Percentiles rank a stretch among this genome's conserved stretches.
phyloP scores from a whole-genome alignment of 2,797 vertebrate genomes.

The Tachyglossus aculeatus region DNA sequence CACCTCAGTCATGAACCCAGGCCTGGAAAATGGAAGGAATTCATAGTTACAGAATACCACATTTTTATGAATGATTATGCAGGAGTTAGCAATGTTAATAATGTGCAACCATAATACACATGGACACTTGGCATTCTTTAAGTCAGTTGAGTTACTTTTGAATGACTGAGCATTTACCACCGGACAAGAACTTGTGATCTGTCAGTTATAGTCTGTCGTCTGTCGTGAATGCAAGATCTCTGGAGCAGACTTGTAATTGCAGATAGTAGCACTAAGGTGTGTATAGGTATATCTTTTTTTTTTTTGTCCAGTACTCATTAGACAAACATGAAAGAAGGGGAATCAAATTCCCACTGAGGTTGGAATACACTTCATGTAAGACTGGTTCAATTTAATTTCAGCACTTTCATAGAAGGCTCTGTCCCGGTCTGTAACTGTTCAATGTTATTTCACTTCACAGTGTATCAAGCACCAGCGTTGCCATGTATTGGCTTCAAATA shows the following conservation, averaged over 20 bases:
- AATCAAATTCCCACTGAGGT: conserved; percentile 54
- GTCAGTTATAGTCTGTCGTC: conserved; percentile 50
- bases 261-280: conserved; percentile 62
- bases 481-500: conserved; percentile 87
- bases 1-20: conserved; percentile 40
- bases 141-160: conserved; percentile 19
- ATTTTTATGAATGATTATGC: conserved; percentile 33
- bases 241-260: conserved; percentile 61
- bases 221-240: conserved; percentile 54
- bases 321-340: conserved; percentile 59
- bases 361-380: conserved; percentile 68
- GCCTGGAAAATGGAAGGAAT: conserved; percentile 50
- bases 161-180: conserved; percentile 34
- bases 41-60: conserved; percentile 10
- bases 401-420: conserved; percentile 79
- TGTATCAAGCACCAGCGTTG: conserved; percentile 99
- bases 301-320: conserved; percentile 62
- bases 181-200: conserved; percentile 33
- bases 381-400: conserved; percentile 71
- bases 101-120: not conserved
- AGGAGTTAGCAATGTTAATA: conserved; percentile 16
- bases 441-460: conserved; percentile 86
- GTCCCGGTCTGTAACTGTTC: conserved; percentile 83
- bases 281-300: conserved; percentile 55
- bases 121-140: conserved; percentile 33